phyloP scores from a whole-genome alignment of 2,113 vertebrate genomes.

The Aviceda subcristata region DNA sequence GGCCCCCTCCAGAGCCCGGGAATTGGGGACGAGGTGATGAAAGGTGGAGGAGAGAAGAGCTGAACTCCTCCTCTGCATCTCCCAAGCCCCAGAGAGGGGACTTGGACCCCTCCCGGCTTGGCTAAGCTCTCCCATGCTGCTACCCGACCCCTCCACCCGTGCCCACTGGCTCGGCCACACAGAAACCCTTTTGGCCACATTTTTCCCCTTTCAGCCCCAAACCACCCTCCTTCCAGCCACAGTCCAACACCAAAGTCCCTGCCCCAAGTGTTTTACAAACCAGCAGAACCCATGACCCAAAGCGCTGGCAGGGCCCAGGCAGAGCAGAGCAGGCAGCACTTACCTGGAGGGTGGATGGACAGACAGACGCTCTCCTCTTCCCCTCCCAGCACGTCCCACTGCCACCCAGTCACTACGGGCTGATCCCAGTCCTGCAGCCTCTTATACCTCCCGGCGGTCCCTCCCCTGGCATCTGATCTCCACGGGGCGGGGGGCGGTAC shows the following conservation, averaged over 20 bases:
- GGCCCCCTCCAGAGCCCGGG: accelerated
- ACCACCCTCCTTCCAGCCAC: not conserved
- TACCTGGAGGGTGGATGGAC: not conserved
- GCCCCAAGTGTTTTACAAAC: not conserved
- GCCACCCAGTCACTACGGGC: not conserved
- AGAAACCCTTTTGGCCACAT: not conserved
- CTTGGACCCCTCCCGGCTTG: accelerated
- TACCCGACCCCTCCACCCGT: accelerated
- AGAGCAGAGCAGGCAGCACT: not conserved
- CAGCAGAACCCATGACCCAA: accelerated
- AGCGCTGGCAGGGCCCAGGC: not conserved
- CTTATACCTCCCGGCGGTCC: slow-evolving; percentile 32
- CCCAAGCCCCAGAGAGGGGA: not conserved
- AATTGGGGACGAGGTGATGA: accelerated
- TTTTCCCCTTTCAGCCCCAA: not conserved
- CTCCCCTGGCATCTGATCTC: slow-evolving; percentile 6
- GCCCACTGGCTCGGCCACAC: accelerated
- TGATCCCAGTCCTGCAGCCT: not conserved
- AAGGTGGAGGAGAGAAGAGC: not conserved
- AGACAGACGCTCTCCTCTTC: not conserved
- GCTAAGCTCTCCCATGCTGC: not conserved
- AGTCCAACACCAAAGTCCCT: accelerated
- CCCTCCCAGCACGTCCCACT: not conserved
- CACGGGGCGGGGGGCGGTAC: too few relatives aligned
- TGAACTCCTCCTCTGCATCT: not conserved